Evolutionary conservation across 2,113 vertebrate genomes (phyloP), one percentile per base, ranked within the genome.

Genomic region (Pterocles orientalis): DNA sequence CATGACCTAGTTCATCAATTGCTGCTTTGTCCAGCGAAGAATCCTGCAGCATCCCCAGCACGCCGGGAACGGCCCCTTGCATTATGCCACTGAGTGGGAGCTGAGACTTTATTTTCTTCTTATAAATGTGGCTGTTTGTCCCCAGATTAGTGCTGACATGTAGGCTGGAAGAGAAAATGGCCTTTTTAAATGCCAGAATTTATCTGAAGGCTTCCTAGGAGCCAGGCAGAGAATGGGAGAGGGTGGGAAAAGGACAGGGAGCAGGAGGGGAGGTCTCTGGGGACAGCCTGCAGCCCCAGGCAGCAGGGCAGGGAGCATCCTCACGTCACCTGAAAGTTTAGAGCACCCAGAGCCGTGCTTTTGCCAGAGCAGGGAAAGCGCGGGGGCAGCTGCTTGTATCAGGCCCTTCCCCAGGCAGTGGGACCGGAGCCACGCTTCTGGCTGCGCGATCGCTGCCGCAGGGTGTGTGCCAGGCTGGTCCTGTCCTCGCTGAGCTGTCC

Each of bases 401-500:
- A 14, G 48, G n/a, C 48, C 16, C 25, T 41, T 81, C 48, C 17
- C 28, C 39, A 28, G 51, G 28, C 1, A 1, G 18, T 51, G 33
- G 25, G 50, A 19, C 26, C 4, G 7, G 41, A 62, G 41, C 21
- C 19, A 9, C 0, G 6, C 51, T 41, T 69, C 53, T 21, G 47
- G 15, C 65, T 33, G 39, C 1, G 6, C 2, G 2, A 4, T 8
- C 24, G 58, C 45, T 50, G 36, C 36, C 4, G 2, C 39, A 8
- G 70, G 18, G 71, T 26, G n/a, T 0, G 0, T 28, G 29, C 29
- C 41, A 41, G 41, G 41, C 41, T 41, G 41, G 41, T 41, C 41
- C 12, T 41, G 41, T 41, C 41, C 41, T 47, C 1, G 2, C 28
- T 2, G 7, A 57, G 36, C 36, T 0, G 0, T 41, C 41, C 41